A percentile compares a stretch with the other conserved stretches of the same genome.
Evolutionary conservation across 2,797 vertebrate species (phyloP).

Genomic region (Loris lydekkerianus): DNA sequence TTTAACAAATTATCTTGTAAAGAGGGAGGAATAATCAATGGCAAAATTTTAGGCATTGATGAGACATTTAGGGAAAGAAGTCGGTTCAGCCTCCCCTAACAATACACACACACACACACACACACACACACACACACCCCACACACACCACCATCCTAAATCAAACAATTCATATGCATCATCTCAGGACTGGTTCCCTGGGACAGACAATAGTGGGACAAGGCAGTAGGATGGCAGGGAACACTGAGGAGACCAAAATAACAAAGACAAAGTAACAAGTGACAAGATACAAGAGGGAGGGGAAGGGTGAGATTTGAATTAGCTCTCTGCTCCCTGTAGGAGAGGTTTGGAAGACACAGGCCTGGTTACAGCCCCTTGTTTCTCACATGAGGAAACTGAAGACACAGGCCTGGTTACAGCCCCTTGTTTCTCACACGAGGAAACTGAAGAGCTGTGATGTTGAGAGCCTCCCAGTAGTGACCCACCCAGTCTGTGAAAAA

Average conservation of each 20-base stretch:
- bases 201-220: not conserved
- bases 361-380: not conserved
- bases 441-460: not conserved
- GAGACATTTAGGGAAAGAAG: slow-evolving; percentile 7
- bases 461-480: not conserved
- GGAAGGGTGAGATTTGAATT: not conserved
- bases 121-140: not conserved
- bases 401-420: too few species aligned
- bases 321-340: not conserved
- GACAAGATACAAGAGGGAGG: not conserved
- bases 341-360: not conserved
- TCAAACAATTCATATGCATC: not conserved
- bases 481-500: not conserved
- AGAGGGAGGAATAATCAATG: not conserved
- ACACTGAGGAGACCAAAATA: not conserved
- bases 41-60: not conserved
- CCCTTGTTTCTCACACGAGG: not conserved
- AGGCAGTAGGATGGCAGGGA: not conserved
- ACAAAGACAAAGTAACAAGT: not conserved
- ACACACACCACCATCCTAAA: too few species aligned
- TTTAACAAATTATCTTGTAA: not conserved
- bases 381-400: not conserved
- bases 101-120: not conserved
- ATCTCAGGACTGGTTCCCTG: not conserved
- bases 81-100: not conserved